Evolutionary conservation across 2,797 vertebrate species (phyloP), one percentile per base, ranked within the genome.

Genomic region (Morelia viridis): DNA sequence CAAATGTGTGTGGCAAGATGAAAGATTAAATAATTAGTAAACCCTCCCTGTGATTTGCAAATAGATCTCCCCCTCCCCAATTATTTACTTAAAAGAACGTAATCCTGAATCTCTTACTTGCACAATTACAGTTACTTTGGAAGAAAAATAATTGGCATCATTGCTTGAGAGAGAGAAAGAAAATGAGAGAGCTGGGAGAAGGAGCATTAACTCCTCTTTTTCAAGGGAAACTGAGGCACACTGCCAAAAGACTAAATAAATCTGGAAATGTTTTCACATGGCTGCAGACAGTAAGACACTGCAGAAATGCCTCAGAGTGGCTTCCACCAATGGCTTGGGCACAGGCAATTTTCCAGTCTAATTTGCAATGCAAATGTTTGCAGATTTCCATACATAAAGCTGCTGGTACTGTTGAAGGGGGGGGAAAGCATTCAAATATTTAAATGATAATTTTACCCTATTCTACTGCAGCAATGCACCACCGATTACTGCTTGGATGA

Each of bases 351-450:
- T 95, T 56, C 35, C 86, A 90, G 87, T 53, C 26, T 0, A 0
- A 94, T 95, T 94, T 93, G 64, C 62, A 92, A 92, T 91, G 84
- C 90, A 95, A 96, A 93, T 86, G 0, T 4, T 61, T 50, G 5
- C 2, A 0, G 84, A 93, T 96, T 94, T 95, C 90, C 53, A 26
- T 94, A 93, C n/a, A 57, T 50, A 53, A 41, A 65, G 24, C n/a
- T 35, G 11, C 83, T 88, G 94, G 58, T 11, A 90, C n/a, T 13
- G 4, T 56, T 89, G 71, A 57, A 92, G 13, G 58, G 91, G 57
- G 57, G 24, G 9, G 0, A 35, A 95, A 0, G 62, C 13, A 93
- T 50, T 71, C 13, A 95, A 94, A 92, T 93, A 95, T 94, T 93
- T 94, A 87, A 93, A 92, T 89, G 91, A 53, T 87, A 91, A 60